phyloP scores from a whole-genome alignment of 1,140 invertebrate species.

The Pogonognathellus flavescens region DNA sequence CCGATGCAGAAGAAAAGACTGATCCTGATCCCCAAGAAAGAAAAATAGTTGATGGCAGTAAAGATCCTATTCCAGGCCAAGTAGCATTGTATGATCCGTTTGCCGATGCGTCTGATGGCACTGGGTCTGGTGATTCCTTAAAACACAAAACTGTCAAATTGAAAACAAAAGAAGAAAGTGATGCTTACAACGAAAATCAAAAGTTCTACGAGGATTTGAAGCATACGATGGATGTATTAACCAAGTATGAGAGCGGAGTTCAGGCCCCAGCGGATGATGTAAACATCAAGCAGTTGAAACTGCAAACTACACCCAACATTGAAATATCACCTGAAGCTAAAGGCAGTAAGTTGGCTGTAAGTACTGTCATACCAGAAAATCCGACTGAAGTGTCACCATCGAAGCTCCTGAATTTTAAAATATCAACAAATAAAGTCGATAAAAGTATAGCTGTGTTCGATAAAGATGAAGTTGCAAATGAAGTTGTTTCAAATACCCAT shows the following conservation, averaged over 20 bases:
- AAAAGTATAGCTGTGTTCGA: background rate
- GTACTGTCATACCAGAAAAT: background rate
- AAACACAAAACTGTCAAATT: background rate
- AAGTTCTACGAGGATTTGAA: slow-evolving; percentile 17
- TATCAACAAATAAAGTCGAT: background rate
- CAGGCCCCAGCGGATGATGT: background rate
- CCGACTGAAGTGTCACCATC: background rate
- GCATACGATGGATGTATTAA: slow-evolving; percentile 18
- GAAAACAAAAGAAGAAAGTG: background rate
- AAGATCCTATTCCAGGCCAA: background rate
- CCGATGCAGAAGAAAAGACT: slow-evolving; percentile 37
- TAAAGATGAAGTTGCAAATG: background rate
- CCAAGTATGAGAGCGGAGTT: slow-evolving; percentile 8
- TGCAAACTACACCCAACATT: background rate
- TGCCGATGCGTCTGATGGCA: slow-evolving; percentile 39
- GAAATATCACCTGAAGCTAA: background rate
- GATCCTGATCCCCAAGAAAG: background rate
- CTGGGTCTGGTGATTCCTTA: background rate
- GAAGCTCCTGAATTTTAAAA: slow-evolving; percentile 19
- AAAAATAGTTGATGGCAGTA: background rate
- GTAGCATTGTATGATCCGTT: slow-evolving; percentile 44
- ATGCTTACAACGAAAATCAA: slow-evolving; percentile 17
- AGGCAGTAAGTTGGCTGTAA: background rate
- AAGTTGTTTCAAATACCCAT: background rate
- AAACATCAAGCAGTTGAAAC: background rate